Conservation (phyloP, 2,888 invertebrate genomes). For the Acrobeloides nanus region DNA sequence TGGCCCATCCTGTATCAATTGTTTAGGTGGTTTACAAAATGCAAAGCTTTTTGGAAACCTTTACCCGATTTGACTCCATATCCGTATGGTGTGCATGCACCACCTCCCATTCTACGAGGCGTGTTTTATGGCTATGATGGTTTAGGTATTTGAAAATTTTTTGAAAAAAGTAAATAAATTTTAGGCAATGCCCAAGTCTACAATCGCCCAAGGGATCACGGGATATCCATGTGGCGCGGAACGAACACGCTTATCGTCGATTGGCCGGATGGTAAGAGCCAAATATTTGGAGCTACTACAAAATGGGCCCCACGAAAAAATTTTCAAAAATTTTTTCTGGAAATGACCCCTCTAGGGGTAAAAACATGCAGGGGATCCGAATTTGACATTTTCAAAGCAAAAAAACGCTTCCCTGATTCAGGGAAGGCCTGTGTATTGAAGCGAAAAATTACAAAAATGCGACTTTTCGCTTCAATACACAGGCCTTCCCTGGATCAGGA, state of each 20-base stretch:
- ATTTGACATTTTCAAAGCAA: too few relatives aligned
- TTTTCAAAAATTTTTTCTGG: too few relatives aligned
- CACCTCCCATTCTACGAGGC: slow-evolving; percentile 40
- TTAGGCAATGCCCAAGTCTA: slow-evolving; percentile 33
- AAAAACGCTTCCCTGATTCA: too few relatives aligned
- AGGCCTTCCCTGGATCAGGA: too few relatives aligned
- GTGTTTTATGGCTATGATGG: slow-evolving; percentile 44
- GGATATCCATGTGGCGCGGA: slow-evolving; percentile 44
- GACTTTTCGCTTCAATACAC: too few relatives aligned
- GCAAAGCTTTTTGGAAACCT: slow-evolving; percentile 38
- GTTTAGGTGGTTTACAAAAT: slow-evolving; percentile 44
- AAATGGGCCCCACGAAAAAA: too few relatives aligned
- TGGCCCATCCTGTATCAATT: slow-evolving; percentile 7
- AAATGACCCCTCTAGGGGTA: too few relatives aligned
- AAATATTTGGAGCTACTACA: background rate
- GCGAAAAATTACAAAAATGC: too few relatives aligned
- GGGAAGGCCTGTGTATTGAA: too few relatives aligned
- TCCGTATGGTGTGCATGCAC: slow-evolving; percentile 29
- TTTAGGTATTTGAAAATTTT: slow-evolving; percentile 19
- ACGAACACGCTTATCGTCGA: slow-evolving; percentile 41
- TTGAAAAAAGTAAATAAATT: slow-evolving; percentile 4
- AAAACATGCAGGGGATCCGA: too few relatives aligned
- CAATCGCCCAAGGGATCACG: slow-evolving; percentile 42
- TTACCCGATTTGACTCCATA: slow-evolving; percentile 36
- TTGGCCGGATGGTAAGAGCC: slow-evolving; percentile 38